Evolutionary conservation across 2,888 invertebrate species (phyloP), one percentile per base, ranked within the genome.

Genomic region (Xylota segnis): DNA sequence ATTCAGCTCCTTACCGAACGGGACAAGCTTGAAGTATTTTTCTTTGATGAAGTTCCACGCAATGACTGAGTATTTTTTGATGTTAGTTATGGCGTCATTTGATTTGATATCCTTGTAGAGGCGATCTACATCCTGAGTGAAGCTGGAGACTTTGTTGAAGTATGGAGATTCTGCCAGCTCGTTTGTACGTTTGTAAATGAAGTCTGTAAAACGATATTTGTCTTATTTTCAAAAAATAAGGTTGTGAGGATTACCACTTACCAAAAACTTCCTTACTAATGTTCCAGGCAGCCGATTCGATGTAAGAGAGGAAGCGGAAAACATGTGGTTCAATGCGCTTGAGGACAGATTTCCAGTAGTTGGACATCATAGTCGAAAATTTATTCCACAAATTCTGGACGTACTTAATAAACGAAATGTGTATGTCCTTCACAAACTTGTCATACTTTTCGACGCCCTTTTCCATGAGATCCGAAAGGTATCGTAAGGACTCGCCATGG

Each of bases 81-180:
- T 93, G 90, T 96, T 97, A 0, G 96, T 96, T 27, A 97, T 93
- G 0, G 96, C 93, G 89, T 97, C 97, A 90, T 97, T 96, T 75
- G 95, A 94, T 63, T 95, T 94, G 6, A 97, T 93, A 89, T 97
- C 97, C 74, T 95, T 95, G 90, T 97, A 97, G 61, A 97, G 94
- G 74, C 94, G 94, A 90, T 97, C 97, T 87, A 97, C 93, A 90
- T 97, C 96, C 88, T 96, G 96, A 0, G 96, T 96, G 88, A 97
- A 95, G 78, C 96, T 95, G 0, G 96, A 94, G 10, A 97, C 95
- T 88, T 96, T 95, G 88, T 95, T 95, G 90, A 96, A 97, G 89
- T 97, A 97, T 0, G 96, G 96, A 0, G 96, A 96, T 65, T 95
- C 95, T 0, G 96, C 95, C 83, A 97, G 92, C 90, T 97, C 97